Conservation (phyloP, 2,113 vertebrate species). For the Megaceryle maxima region DNA sequence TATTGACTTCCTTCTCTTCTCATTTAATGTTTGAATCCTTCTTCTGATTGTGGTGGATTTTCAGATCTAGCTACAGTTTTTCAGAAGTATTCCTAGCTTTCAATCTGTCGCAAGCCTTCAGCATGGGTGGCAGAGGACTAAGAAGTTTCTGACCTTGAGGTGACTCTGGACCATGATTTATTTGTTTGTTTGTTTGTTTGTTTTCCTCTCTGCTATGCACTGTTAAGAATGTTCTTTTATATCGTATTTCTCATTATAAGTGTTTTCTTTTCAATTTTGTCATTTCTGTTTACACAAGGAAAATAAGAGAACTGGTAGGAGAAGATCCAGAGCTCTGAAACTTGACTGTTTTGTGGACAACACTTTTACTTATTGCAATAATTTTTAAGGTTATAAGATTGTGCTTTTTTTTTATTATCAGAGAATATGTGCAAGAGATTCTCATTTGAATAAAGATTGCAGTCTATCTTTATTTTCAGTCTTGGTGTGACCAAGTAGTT, state of each 20-base stretch:
- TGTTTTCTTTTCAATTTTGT: background rate
- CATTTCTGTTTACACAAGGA: background rate
- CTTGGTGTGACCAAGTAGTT: background rate
- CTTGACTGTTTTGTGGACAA: background rate
- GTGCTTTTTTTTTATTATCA: background rate
- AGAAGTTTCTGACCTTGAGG: background rate
- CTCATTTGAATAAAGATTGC: background rate
- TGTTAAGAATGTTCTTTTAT: background rate
- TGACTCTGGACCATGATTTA: background rate
- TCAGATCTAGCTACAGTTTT: background rate
- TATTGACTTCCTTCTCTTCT: background rate
- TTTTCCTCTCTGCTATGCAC: background rate
- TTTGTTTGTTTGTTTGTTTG: background rate
- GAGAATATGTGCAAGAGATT: background rate
- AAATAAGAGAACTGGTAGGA: background rate
- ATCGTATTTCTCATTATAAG: background rate
- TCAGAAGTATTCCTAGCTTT: background rate
- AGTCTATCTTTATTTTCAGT: rapidly evolving
- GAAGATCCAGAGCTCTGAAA: background rate
- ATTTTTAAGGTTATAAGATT: background rate
- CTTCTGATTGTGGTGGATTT: background rate
- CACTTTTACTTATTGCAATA: background rate
- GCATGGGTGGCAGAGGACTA: background rate
- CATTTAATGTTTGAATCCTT: background rate
- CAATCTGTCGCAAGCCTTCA: background rate